These are phyloP conservation scores for Plutella xylostella DNA, from an alignment of 2,888 invertebrate species.

Conservation along the genomic window DNA sequence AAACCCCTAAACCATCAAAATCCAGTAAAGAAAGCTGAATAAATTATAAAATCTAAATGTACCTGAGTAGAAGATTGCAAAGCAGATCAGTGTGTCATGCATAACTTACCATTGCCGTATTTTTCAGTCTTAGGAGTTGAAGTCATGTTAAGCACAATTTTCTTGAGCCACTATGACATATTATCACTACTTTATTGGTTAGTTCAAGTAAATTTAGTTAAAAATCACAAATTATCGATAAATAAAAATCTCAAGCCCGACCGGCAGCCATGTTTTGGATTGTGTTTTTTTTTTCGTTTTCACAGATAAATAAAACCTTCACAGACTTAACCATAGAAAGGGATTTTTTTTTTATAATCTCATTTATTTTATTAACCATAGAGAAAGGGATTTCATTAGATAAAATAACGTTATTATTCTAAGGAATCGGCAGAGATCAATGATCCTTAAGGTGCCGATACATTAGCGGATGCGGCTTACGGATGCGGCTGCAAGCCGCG, in stretches of 20 bases:
- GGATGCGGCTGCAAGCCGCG: no score
- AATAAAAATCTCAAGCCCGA: constrained; percentile 35
- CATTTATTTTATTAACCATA: no score
- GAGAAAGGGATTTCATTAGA: no score
- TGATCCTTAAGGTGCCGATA: no score
- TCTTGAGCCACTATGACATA: constrained; percentile 47
- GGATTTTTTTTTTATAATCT: no score
- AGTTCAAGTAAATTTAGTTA: constrained; percentile 23
- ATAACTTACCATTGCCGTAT: constrained; percentile 59
- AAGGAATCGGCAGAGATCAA: no score
- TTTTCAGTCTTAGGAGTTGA: constrained; percentile 65
- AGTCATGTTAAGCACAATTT: constrained; percentile 43
- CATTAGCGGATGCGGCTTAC: no score
- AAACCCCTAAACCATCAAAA: not conserved
- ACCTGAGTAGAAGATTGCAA: constrained; percentile 8
- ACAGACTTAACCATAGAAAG: no score
- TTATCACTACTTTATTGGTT: constrained; percentile 32
- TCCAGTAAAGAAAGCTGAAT: not conserved
- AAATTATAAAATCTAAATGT: not conserved
- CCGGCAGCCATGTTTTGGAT: constrained; percentile 61
- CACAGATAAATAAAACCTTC: no score
- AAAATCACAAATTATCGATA: constrained; percentile 45
- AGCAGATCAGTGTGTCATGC: constrained; percentile 10
- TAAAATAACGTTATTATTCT: no score
- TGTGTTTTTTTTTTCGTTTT: not conserved